A percentile compares a stretch with the other conserved stretches of the same genome.
Conservation (phyloP, 2,797 vertebrate genomes). For the Pangasius krempfi region DNA sequence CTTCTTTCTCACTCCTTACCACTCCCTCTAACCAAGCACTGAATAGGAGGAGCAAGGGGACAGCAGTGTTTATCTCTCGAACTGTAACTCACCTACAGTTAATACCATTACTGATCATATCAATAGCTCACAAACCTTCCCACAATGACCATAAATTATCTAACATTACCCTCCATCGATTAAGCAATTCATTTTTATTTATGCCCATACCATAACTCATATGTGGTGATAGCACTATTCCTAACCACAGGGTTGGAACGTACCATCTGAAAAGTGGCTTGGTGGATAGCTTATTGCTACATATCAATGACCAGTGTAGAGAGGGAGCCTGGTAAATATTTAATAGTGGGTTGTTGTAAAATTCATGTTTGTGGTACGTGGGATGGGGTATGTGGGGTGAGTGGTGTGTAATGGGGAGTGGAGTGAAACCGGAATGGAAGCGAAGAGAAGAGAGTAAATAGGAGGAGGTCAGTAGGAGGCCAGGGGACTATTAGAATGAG, state of each 20-base stretch:
- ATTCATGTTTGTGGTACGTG: conserved; percentile 45
- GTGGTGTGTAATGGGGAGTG: conserved; percentile 9
- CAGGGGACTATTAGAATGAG: conserved; percentile 27
- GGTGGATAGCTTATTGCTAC: conserved; percentile 36
- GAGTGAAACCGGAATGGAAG: neutral
- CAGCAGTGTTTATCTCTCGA: neutral
- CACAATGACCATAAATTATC: neutral
- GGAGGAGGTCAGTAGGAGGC: conserved; percentile 13
- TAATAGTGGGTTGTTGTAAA: conserved; percentile 54
- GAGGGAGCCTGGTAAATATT: conserved; percentile 52
- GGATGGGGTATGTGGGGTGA: conserved; percentile 7
- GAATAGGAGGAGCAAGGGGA: conserved; percentile 7
- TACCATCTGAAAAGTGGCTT: neutral
- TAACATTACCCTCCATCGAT: neutral
- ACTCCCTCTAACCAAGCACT: conserved; percentile 7
- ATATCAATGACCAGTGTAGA: conserved; percentile 24
- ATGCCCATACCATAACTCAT: neutral
- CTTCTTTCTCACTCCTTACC: neutral
- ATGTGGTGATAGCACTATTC: neutral
- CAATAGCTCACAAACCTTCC: conserved; percentile 3
- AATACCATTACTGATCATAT: neutral
- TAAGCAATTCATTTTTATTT: neutral
- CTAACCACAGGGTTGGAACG: neutral
- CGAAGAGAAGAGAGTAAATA: conserved; percentile 31
- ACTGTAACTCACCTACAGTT: neutral